Evolutionary conservation across 2,113 vertebrate species (phyloP).

Genomic region (Eudyptes chrysolophus): DNA sequence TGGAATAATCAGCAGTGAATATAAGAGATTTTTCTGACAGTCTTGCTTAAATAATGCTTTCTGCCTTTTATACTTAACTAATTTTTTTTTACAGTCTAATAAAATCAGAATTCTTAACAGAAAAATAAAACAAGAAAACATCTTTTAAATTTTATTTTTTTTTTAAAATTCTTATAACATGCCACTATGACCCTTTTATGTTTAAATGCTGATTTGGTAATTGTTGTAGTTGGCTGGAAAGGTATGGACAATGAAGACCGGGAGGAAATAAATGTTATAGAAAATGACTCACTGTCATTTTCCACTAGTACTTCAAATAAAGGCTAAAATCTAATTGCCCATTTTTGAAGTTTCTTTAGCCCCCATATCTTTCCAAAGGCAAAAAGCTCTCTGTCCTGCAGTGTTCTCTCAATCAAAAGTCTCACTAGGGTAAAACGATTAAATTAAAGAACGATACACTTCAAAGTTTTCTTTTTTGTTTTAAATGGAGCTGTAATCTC

Average conservation of each 20-base stretch:
- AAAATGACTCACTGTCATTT: not conserved
- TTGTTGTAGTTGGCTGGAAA: not conserved
- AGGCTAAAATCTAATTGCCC: not conserved
- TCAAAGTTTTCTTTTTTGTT: not conserved
- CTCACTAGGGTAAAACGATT: accelerated
- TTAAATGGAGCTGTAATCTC: not conserved
- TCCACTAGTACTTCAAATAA: not conserved
- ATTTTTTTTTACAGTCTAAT: not conserved
- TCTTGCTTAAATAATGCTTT: not conserved
- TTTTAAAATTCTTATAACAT: not conserved
- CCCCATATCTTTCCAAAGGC: not conserved
- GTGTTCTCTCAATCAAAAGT: not conserved
- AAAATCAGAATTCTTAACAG: not conserved
- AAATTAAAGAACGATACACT: not conserved
- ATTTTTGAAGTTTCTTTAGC: not conserved
- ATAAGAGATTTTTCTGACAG: not conserved
- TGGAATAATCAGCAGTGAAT: not conserved
- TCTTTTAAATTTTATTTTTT: too few species aligned
- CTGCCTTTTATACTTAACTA: not conserved
- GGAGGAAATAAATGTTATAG: not conserved
- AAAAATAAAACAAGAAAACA: not conserved
- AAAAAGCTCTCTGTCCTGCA: not conserved
- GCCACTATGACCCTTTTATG: not conserved
- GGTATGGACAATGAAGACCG: not conserved
- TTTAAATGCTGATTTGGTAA: not conserved